These are phyloP conservation scores for Chiridota heheva DNA, from an alignment of 35 echinoderm and acorn worm species.

Conservation along the genomic window DNA sequence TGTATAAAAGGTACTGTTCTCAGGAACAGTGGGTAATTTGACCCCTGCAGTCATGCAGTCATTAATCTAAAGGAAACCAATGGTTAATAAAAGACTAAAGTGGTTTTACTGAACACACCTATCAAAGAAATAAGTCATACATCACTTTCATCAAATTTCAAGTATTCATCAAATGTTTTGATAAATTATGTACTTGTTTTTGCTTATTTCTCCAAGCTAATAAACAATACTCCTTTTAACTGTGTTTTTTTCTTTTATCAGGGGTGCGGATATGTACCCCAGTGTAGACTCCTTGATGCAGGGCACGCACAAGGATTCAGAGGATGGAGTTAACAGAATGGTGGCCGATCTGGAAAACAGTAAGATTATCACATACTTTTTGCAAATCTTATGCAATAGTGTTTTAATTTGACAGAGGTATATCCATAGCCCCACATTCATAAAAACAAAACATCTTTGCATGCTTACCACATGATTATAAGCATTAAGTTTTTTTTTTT, in stretches of 20 bases:
- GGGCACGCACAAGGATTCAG: constrained; percentile 78
- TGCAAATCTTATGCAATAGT: background rate
- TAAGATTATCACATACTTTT: constrained; percentile 44
- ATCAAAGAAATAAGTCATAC: too few species aligned
- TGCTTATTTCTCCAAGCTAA: background rate
- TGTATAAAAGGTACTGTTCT: too few species aligned
- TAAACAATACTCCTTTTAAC: background rate
- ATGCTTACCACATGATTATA: too few species aligned
- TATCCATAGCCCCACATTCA: background rate
- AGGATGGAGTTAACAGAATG: constrained; percentile 93
- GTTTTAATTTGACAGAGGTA: background rate
- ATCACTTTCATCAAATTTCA: background rate
- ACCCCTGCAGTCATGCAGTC: too few species aligned
- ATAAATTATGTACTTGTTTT: background rate
- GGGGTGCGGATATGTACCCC: constrained; percentile 93
- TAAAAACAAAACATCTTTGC: too few species aligned
- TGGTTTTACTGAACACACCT: too few species aligned
- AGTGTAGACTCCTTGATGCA: constrained; percentile 77
- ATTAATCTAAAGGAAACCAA: too few species aligned
- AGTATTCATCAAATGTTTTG: background rate
- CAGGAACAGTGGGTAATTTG: too few species aligned
- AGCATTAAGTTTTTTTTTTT: too few species aligned
- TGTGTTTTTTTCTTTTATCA: constrained; percentile 41
- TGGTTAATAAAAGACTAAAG: too few species aligned
- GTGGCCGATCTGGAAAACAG: constrained; percentile 95